Percentiles rank a stretch among this genome's conserved stretches.
Evolutionary conservation across 2,888 invertebrate genomes (phyloP).

Genomic region (Heliconius hortense): DNA sequence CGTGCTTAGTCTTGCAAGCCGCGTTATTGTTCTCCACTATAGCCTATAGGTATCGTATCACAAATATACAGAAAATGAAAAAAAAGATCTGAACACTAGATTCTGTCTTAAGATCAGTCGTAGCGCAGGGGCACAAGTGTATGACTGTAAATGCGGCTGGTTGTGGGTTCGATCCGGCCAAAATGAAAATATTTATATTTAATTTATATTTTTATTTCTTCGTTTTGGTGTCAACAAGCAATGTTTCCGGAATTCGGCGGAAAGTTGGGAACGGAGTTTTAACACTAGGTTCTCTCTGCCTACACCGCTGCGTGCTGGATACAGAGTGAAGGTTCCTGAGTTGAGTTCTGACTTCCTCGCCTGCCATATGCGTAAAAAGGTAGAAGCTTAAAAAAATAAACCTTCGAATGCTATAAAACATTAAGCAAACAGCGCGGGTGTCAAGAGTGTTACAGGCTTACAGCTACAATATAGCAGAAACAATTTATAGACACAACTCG

Average conservation of each 20-base stretch:
- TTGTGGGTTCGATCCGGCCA: too few relatives aligned
- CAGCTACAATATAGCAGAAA: conserved; percentile 16
- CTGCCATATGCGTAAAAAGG: neutral
- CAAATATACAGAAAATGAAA: too few relatives aligned
- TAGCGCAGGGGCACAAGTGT: too few relatives aligned
- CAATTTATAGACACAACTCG: conserved; percentile 12
- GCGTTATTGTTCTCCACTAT: too few relatives aligned
- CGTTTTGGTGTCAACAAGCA: neutral
- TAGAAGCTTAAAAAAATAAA: neutral
- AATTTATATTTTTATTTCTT: neutral
- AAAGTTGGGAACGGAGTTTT: neutral
- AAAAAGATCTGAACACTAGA: too few relatives aligned
- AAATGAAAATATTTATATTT: too few relatives aligned
- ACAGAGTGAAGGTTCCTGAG: neutral
- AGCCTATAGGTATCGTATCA: too few relatives aligned
- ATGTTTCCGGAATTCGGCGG: neutral
- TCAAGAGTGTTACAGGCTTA: neutral
- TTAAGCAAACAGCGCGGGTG: neutral
- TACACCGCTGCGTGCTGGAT: neutral
- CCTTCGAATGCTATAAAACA: neutral
- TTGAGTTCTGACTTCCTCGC: neutral
- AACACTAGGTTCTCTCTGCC: too few relatives aligned
- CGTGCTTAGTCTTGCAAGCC: too few relatives aligned
- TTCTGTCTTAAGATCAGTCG: too few relatives aligned
- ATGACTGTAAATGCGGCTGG: too few relatives aligned